These are phyloP conservation scores for Ellobium chinense DNA, from an alignment of 2,888 invertebrate species.

Conservation along the genomic window DNA sequence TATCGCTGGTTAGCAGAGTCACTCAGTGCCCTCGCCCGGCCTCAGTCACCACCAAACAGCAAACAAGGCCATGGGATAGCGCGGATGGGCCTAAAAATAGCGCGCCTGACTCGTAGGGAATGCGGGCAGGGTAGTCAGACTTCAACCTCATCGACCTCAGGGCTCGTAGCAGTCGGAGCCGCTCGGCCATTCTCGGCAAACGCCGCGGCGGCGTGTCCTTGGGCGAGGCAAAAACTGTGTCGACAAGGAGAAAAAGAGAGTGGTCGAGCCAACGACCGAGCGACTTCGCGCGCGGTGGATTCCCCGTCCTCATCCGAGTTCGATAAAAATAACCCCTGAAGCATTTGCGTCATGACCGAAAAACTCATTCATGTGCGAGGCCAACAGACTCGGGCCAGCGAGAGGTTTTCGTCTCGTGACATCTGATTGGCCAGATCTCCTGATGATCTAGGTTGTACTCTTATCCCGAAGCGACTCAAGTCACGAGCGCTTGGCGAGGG, in stretches of 20 bases:
- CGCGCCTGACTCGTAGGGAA: conserved; percentile 16
- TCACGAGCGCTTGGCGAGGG: not conserved
- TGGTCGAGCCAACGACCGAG: conserved; percentile 39
- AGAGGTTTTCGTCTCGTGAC: conserved; percentile 30
- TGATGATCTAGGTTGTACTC: not conserved
- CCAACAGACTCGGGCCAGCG: not conserved
- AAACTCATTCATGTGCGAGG: conserved; percentile 40
- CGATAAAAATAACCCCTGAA: conserved; percentile 17
- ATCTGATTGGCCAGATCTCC: conserved; percentile 25
- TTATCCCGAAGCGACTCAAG: not conserved
- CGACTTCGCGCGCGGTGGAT: not conserved
- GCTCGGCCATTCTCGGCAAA: conserved; percentile 28
- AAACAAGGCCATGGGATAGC: conserved; percentile 14
- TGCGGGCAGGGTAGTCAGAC: conserved; percentile 30
- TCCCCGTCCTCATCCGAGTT: not conserved
- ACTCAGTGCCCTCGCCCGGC: conserved; percentile 10
- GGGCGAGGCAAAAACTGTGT: conserved; percentile 17
- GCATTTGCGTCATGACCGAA: conserved; percentile 43
- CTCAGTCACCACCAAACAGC: not conserved
- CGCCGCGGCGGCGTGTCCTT: conserved; percentile 38
- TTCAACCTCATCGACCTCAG: not conserved
- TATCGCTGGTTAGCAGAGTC: conserved; percentile 4
- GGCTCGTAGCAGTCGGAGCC: not conserved
- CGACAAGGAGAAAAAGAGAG: conserved; percentile 12
- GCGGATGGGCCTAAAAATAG: conserved; percentile 19